A percentile compares a stretch with the other conserved stretches of the same genome.
Evolutionary conservation across 2,888 invertebrate species (phyloP).

Genomic region (Pandemis heparana): DNA sequence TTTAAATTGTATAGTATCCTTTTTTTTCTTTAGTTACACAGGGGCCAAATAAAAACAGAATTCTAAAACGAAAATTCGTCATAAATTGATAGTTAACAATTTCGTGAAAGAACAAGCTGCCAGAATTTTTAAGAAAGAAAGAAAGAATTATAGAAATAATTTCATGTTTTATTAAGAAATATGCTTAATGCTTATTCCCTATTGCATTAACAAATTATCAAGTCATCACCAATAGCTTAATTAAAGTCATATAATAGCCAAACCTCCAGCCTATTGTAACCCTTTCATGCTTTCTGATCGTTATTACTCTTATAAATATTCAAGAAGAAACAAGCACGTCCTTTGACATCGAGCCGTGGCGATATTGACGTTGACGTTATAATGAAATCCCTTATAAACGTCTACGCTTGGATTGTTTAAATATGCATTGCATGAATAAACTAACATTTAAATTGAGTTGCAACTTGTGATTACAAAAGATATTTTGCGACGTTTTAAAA

Average conservation of each 20-base stretch:
- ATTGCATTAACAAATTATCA: neutral
- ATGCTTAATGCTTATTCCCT: too few species aligned
- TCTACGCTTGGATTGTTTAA: conserved; percentile 64
- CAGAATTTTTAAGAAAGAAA: too few species aligned
- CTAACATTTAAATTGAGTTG: conserved; percentile 32
- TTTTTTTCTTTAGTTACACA: too few species aligned
- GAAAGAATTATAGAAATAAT: too few species aligned
- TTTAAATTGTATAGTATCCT: too few species aligned
- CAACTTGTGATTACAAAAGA: neutral
- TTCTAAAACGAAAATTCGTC: too few species aligned
- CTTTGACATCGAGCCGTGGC: conserved; percentile 61
- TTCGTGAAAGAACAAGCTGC: too few species aligned
- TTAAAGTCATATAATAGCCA: conserved; percentile 42
- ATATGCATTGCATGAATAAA: conserved; percentile 65
- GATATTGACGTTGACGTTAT: conserved; percentile 68
- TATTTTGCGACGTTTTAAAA: too few species aligned
- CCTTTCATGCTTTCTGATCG: conserved; percentile 59
- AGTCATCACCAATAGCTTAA: neutral
- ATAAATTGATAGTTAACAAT: too few species aligned
- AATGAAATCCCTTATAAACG: conserved; percentile 66
- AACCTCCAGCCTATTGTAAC: conserved; percentile 61
- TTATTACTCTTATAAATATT: conserved; percentile 73
- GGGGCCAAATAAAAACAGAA: too few species aligned
- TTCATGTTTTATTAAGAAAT: too few species aligned
- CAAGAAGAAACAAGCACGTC: conserved; percentile 62